These are phyloP conservation scores for Noctua comes DNA, from an alignment of 2,888 invertebrate genomes.

Conservation along the genomic window DNA sequence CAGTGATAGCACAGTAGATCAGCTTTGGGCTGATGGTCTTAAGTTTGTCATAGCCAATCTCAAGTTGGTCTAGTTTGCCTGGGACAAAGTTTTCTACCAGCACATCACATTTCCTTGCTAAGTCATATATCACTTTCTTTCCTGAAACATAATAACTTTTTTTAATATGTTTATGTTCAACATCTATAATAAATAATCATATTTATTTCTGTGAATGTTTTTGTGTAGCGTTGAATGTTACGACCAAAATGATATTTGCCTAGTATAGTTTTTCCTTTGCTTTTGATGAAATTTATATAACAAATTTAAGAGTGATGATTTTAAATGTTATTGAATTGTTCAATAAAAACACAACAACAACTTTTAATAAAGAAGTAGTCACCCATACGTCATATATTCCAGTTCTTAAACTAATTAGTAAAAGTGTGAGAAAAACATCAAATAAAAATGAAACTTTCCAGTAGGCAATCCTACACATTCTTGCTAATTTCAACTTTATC, in stretches of 20 bases:
- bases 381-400: background rate
- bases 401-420: background rate
- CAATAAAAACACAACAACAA: too few relatives aligned
- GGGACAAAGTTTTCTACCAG: constrained; percentile 98
- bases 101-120: constrained; percentile 95
- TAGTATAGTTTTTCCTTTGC: too few relatives aligned
- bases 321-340: too few relatives aligned
- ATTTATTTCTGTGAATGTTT: too few relatives aligned
- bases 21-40: constrained; percentile 93
- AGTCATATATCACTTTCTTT: constrained; percentile 91
- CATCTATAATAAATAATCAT: background rate
- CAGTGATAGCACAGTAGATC: constrained; percentile 98
- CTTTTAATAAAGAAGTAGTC: too few relatives aligned
- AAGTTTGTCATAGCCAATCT: constrained; percentile 95
- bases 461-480: background rate
- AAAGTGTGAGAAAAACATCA: background rate
- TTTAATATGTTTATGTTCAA: background rate
- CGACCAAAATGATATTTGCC: too few relatives aligned
- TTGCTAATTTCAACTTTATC: background rate
- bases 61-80: constrained; percentile 94
- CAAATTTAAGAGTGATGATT: too few relatives aligned
- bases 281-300: too few relatives aligned
- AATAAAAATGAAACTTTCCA: constrained; percentile 6
- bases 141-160: constrained; percentile 76
- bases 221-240: too few relatives aligned